A percentile compares a stretch with the other conserved stretches of the same genome.
Conservation (phyloP, 2,113 vertebrate genomes). For the Gasterosteus nipponicus region DNA sequence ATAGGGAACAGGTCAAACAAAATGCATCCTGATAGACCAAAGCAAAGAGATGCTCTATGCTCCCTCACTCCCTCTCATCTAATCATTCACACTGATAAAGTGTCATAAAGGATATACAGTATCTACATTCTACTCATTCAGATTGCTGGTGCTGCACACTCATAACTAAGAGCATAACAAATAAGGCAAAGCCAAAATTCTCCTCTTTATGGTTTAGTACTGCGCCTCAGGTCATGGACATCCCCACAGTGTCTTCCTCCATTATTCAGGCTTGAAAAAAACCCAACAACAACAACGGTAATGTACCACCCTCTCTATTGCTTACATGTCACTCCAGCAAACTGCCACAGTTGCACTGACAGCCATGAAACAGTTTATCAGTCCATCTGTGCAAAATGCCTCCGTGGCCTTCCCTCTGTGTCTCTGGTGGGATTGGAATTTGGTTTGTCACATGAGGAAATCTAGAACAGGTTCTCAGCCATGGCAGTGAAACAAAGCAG, state of each 20-base stretch:
- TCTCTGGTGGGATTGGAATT: slow-evolving; percentile 58
- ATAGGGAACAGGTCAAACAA: slow-evolving; percentile 21
- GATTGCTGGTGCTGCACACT: slow-evolving; percentile 82
- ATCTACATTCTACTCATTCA: slow-evolving; percentile 79
- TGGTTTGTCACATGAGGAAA: slow-evolving; percentile 61
- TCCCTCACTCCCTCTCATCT: slow-evolving; percentile 38
- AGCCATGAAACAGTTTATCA: slow-evolving; percentile 38
- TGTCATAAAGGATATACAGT: slow-evolving; percentile 63
- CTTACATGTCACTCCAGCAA: slow-evolving; percentile 58
- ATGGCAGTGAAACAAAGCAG: slow-evolving; percentile 74
- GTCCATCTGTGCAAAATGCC: slow-evolving; percentile 43
- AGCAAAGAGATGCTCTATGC: slow-evolving; percentile 44
- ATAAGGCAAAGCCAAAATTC: slow-evolving; percentile 81
- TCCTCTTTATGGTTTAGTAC: slow-evolving; percentile 53
- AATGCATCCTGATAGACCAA: slow-evolving; percentile 50
- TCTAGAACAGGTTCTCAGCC: slow-evolving; percentile 72
- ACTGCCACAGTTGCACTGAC: slow-evolving; percentile 25
- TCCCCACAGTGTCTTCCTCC: slow-evolving; percentile 9
- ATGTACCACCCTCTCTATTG: slow-evolving; percentile 67
- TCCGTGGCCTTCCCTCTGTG: slow-evolving; percentile 19
- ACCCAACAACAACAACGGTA: slow-evolving; percentile 52
- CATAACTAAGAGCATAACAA: slow-evolving; percentile 72
- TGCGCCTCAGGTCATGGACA: slow-evolving; percentile 51
- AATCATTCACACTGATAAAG: slow-evolving; percentile 61
- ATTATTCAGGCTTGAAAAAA: slow-evolving; percentile 38